phyloP scores from a whole-genome alignment of 2,888 invertebrate genomes.

The Machimus rusticus region DNA sequence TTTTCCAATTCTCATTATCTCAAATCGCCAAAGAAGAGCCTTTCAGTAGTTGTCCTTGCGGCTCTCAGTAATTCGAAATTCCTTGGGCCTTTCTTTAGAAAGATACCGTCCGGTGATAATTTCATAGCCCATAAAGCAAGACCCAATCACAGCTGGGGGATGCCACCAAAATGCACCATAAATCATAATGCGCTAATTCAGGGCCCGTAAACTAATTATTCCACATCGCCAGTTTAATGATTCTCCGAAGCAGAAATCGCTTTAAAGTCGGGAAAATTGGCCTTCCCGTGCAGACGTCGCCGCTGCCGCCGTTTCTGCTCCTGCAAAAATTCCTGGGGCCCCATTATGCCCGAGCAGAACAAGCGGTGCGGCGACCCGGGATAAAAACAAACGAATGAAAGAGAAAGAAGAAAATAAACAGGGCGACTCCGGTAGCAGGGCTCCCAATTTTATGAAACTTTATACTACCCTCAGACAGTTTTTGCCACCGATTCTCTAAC shows the following conservation, averaged over 20 bases:
- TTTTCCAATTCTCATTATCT: neutral
- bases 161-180: neutral
- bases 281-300: neutral
- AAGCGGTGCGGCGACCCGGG: neutral
- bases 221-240: neutral
- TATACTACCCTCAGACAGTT: neutral
- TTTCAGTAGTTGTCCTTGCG: neutral
- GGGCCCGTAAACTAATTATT: neutral
- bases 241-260: neutral
- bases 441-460: neutral
- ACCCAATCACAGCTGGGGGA: neutral
- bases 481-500: neutral
- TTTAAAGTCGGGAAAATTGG: slow-evolving; percentile 7
- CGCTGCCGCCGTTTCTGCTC: neutral
- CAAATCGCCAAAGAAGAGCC: neutral
- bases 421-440: neutral
- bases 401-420: neutral
- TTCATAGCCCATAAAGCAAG: neutral
- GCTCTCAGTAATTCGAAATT: neutral
- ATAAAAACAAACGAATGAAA: neutral
- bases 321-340: neutral
- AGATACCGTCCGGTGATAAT: neutral
- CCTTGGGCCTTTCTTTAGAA: neutral
- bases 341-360: neutral
- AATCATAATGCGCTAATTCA: neutral